Base-by-base conservation (phyloP, 2,113 vertebrate species). In the Tympanuchus pallidicinctus region DNA sequence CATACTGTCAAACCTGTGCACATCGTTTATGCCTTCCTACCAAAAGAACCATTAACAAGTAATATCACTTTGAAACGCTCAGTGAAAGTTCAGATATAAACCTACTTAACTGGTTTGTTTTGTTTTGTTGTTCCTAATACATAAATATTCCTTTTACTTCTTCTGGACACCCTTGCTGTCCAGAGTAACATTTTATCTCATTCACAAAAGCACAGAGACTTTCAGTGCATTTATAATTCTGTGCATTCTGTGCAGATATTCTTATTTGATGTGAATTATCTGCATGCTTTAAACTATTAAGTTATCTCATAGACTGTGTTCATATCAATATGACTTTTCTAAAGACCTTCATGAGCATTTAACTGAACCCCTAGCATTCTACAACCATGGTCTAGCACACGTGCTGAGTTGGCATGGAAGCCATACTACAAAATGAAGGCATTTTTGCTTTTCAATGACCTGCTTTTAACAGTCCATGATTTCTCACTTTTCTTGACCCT, bases 381-480 rank as follows among this genome's bases (percentile, higher is more conserved):
- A 30, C 5, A 2, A 1, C 4, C 0, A 0, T 48, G 25, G 19
- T 50, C 13, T 45, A 7, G n/a, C 11, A 4, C 16, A 13, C 1
- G 4, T 10, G 32, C 7, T 40, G 19, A 20, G 24, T 0, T 47
- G 32, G 67, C 56, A 18, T 27, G 4, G 25, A 22, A 2, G 20
- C 72, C 54, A 82, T 28, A 21, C 8, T 28, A 27, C 36, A 18
- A 2, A 5, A 28, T 7, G 32, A 15, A 30, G 1, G 9, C 48
- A 74, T 3, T 6, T 77, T 28, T 64, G 18, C 13, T 82, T 81
- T 89, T 60, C 73, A 71, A 3, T 36, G 14, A 28, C 7, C 4
- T 50, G 5, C 19, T 52, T 59, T 75, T 60, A 65, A 61, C 36
- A 89, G 32, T 30, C 4, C 22, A 82, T 32, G 4, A 56, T 84